phyloP scores from a whole-genome alignment of 2,113 vertebrate species.

The Scophthalmus maximus region DNA sequence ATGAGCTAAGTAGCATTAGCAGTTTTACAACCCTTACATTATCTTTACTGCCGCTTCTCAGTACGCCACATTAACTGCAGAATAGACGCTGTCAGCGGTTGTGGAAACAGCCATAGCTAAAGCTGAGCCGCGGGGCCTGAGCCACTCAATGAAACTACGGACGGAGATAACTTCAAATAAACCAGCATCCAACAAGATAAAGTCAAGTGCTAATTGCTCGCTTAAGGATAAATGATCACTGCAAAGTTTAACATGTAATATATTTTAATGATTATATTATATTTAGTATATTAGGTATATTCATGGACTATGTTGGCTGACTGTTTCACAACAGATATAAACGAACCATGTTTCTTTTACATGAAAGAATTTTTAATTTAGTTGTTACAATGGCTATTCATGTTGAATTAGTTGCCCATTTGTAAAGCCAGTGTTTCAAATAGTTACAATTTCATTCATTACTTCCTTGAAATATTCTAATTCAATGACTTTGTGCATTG shows the following conservation, averaged over 20 bases:
- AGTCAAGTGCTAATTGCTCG: slow-evolving; percentile 41
- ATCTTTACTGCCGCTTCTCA: slow-evolving; percentile 69
- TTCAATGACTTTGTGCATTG: too few species aligned
- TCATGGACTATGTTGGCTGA: neutral
- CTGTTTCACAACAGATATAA: neutral
- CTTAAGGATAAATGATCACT: neutral
- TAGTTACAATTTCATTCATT: too few species aligned
- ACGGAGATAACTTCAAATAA: slow-evolving; percentile 44
- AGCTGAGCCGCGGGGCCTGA: slow-evolving; percentile 1
- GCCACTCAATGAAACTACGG: slow-evolving; percentile 23
- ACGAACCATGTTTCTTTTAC: neutral
- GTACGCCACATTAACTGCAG: slow-evolving; percentile 66
- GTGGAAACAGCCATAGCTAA: slow-evolving; percentile 37
- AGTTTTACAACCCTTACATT: slow-evolving; percentile 72
- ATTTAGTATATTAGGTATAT: neutral
- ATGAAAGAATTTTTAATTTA: neutral
- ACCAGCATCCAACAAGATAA: slow-evolving; percentile 30
- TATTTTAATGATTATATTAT: neutral
- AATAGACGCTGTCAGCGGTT: slow-evolving; percentile 63
- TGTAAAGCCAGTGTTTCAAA: too few species aligned
- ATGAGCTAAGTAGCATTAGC: slow-evolving; percentile 68
- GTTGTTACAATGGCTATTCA: too few species aligned
- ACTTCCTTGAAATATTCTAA: too few species aligned
- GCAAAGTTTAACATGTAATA: neutral
- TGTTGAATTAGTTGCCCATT: too few species aligned